Evolutionary conservation across 1,140 invertebrate species (phyloP), one percentile per base, ranked within the genome.

Genomic region (Bradynema listronoti): DNA sequence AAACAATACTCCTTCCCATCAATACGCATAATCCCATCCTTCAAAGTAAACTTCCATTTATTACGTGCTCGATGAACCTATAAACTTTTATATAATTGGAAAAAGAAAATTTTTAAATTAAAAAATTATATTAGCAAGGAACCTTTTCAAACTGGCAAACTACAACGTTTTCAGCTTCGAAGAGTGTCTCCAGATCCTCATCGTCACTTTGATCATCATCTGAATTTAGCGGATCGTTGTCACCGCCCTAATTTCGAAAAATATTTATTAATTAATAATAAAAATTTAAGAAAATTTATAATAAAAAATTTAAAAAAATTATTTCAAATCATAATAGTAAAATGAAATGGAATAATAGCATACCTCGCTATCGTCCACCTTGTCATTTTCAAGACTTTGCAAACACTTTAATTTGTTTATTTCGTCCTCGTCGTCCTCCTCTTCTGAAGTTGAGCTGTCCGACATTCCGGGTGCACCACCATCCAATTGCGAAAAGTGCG

Each of bases 61-160:
- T 50, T 66, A 22, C 61, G 41, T 3, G 61, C 61, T 19, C 61
- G 47, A 22, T 63, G 61, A 6, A 63, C 61, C 61, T 63, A 4
- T 9, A 58, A 25, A 19, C 11, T 25, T 7, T 22, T 36, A 29
- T 29, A 9, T 29, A n/a, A 1, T 4, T n/a, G 1, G 22, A 58
- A 19, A 1, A 53, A 9, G 25, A 50, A 50, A 53, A 55, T 42
- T 45, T 9, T 24, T 32, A 4, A 22, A 25, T 4, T 6, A 14
- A 56, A 1, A 59, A 64, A 65, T 54, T 42, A 24, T 24, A 53
- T n/a, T 54, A 43, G 0, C 51, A 0, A 0, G 2, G 88, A 58
- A 97, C 88, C 84, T 97, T 97, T 81, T 97, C 93, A 83, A 96
- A 98, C 78, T 98, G 94, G 79, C 94, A 98, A 30, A 98, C 93